phyloP scores from a whole-genome alignment of 2,888 invertebrate genomes.

The Leptinotarsa tumamoca region DNA sequence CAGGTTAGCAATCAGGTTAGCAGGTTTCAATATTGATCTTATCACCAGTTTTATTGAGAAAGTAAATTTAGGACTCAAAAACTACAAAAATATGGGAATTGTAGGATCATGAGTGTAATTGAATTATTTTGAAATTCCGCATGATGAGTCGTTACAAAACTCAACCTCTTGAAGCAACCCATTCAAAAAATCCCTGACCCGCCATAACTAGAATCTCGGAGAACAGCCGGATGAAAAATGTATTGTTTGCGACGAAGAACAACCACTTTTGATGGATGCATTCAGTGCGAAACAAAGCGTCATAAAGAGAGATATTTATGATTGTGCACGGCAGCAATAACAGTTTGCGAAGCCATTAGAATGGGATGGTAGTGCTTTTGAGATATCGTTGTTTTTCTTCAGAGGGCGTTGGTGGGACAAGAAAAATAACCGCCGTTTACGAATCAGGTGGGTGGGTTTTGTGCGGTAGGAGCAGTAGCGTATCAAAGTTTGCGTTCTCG shows the following conservation, averaged over 20 bases:
- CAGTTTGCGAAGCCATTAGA: slow-evolving; percentile 24
- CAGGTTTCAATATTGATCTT: too few relatives aligned
- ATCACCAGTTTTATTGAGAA: too few relatives aligned
- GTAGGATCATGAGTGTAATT: too few relatives aligned
- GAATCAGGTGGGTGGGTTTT: neutral
- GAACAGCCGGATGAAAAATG: slow-evolving; percentile 21
- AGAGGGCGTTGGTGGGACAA: slow-evolving; percentile 8
- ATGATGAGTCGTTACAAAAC: neutral
- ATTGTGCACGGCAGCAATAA: slow-evolving; percentile 26
- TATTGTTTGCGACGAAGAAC: slow-evolving; percentile 25
- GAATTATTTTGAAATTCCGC: neutral
- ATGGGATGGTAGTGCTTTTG: slow-evolving; percentile 16
- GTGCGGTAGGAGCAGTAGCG: neutral
- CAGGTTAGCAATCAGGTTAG: too few relatives aligned
- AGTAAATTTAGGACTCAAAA: too few relatives aligned
- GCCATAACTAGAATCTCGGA: neutral
- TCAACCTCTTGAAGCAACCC: neutral
- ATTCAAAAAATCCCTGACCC: slow-evolving; percentile 17
- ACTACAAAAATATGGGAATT: too few relatives aligned
- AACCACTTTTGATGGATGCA: slow-evolving; percentile 30
- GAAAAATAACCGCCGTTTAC: neutral
- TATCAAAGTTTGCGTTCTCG: too few relatives aligned
- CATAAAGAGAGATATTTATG: slow-evolving; percentile 39
- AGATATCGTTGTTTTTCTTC: slow-evolving; percentile 8
- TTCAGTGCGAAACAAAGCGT: slow-evolving; percentile 36